Conservation (phyloP, 2,113 vertebrate genomes). For the Centrocercus urophasianus region DNA sequence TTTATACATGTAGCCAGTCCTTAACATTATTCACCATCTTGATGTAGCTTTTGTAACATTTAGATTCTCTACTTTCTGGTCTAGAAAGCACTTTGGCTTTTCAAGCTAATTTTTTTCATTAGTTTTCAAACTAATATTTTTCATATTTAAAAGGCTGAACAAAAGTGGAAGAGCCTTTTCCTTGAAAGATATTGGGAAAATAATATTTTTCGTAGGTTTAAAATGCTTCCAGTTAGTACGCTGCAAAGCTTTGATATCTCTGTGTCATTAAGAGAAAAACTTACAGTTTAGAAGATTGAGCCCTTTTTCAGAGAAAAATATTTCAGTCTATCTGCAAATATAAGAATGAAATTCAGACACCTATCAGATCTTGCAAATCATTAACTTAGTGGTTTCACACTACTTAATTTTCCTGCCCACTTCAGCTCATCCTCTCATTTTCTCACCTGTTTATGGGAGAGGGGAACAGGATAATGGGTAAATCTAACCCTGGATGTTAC, state of each 20-base stretch:
- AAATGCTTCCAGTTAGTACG: background rate
- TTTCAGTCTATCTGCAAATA: background rate
- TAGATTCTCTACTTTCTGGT: background rate
- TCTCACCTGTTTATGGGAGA: background rate
- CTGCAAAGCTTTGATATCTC: background rate
- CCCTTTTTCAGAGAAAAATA: background rate
- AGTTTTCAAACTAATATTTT: background rate
- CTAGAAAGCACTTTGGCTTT: background rate
- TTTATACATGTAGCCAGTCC: accelerated
- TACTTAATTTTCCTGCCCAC: background rate
- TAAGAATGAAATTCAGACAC: background rate
- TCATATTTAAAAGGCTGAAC: background rate
- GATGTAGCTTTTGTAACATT: background rate
- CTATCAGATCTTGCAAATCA: background rate
- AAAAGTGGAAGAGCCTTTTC: background rate
- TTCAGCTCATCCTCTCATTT: background rate
- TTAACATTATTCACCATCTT: background rate
- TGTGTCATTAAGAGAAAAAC: background rate
- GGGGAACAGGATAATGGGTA: background rate
- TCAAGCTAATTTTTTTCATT: background rate
- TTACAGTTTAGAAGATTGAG: background rate
- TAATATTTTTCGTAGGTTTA: background rate
- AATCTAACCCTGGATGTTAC: background rate
- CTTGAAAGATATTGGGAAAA: background rate
- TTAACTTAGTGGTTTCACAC: background rate